Base-by-base conservation (phyloP, 2,888 invertebrate genomes). In the Drosophila tripunctata region DNA sequence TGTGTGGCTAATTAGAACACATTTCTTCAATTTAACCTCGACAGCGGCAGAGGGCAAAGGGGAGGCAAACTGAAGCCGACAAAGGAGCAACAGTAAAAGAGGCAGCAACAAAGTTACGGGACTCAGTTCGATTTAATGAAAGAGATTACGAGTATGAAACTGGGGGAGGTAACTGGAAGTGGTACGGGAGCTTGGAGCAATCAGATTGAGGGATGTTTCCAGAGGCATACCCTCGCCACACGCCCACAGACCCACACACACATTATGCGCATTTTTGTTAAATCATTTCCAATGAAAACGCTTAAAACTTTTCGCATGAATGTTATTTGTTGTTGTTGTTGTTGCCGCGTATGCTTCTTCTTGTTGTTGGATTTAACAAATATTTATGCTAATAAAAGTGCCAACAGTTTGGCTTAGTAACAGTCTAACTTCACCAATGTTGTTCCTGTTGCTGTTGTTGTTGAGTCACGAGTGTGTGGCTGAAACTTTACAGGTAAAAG, bases 1-100 rank as follows among this genome's bases (percentile, higher is more conserved):
- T 86, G 81, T 85, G 80, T 72, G 75, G 81, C 82, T 83, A 83
- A 83, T 83, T 83, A 87, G 82, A 81, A 83, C 81, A 83, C 82
- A 83, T 83, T 83, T 83, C 82, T 83, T 76, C 82, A 87, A 83
- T 83, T 83, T 83, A 84, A 87, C 78, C 82, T 69, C 66, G 57
- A 52, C 68, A 70, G 64, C 40, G 52, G 61, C 7, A n/a, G 38
- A 58, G 55, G 61, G 61, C 64, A 65, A n/a, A n/a, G n/a, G n/a
- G n/a, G n/a, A n/a, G n/a, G n/a, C n/a, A n/a, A n/a, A 67, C 62
- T 58, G 47, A 58, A 66, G 63, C 71, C 63, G 40, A 70, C 47
- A 64, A 67, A 65, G 62, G 58, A 44, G 41, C 47, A 57, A 15
- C 58, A 24, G 10, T 10, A 27, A 10, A 10, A 27, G 27, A 27